Conservation (phyloP, 2,113 vertebrate genomes). For the Dolichotis patagonum region DNA sequence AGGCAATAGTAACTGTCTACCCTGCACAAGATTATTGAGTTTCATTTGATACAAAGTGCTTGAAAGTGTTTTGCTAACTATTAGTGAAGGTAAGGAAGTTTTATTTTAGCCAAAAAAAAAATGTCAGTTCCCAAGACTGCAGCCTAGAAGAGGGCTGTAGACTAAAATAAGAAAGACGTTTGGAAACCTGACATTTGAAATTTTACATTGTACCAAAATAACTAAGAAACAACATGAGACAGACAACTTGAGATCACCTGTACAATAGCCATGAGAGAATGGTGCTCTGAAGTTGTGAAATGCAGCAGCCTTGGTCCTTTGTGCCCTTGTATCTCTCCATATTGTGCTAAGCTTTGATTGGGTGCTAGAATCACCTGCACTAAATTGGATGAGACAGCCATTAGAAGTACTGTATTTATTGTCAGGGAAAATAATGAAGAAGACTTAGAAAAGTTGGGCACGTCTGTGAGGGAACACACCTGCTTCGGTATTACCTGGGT, state of each 20-base stretch:
- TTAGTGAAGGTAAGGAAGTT: not conserved
- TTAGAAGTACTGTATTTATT: too few relatives aligned
- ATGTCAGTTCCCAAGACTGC: not conserved
- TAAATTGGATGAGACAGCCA: not conserved
- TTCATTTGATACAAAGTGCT: not conserved
- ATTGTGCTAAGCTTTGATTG: not conserved
- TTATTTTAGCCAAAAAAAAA: slow-evolving; percentile 10
- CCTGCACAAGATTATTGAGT: not conserved
- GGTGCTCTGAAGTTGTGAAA: not conserved
- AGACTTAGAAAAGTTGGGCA: not conserved
- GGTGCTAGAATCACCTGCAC: not conserved
- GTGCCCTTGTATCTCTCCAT: not conserved
- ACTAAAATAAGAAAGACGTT: not conserved
- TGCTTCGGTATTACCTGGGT: not conserved
- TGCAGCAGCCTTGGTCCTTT: not conserved
- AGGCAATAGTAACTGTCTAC: not conserved
- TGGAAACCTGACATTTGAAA: not conserved
- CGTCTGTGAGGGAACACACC: not conserved
- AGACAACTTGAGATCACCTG: not conserved
- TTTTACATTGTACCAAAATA: not conserved
- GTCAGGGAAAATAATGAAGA: not conserved
- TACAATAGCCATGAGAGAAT: not conserved
- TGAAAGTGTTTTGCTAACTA: not conserved
- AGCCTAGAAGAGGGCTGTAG: not conserved
- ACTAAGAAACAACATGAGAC: not conserved